A percentile compares a stretch with the other conserved stretches of the same genome.
phyloP scores from a whole-genome alignment of 2,113 vertebrate species.

The Pangasianodon hypophthalmus region DNA sequence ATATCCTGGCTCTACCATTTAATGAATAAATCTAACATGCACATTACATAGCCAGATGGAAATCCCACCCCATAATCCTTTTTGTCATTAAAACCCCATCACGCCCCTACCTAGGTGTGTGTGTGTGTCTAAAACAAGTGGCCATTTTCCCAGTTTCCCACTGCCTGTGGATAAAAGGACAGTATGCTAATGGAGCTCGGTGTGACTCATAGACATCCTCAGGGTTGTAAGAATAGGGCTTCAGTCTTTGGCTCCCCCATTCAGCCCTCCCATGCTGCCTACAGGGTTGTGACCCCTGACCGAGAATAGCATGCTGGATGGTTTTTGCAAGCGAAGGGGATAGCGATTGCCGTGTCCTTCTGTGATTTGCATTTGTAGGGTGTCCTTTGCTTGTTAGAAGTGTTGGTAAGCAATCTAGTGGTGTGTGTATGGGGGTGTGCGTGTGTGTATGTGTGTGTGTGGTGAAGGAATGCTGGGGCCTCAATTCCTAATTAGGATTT shows the following conservation, averaged over 20 bases:
- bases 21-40: background rate
- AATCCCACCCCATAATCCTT: background rate
- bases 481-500: slow-evolving; percentile 16
- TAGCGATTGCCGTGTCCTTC: slow-evolving; percentile 14
- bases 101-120: background rate
- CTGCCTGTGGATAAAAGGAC: slow-evolving; percentile 24
- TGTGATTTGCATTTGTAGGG: slow-evolving; percentile 1
- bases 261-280: slow-evolving; percentile 22
- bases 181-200: slow-evolving; percentile 19
- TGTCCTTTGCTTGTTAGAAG: slow-evolving; percentile 15
- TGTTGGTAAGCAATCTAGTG: slow-evolving; percentile 56
- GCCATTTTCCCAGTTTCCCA: background rate
- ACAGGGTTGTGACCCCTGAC: slow-evolving; percentile 35
- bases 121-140: background rate
- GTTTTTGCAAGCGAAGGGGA: slow-evolving; percentile 26
- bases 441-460: background rate
- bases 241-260: background rate
- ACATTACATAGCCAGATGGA: background rate
- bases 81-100: background rate
- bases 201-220: slow-evolving; percentile 13
- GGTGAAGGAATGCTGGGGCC: background rate
- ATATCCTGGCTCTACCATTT: background rate
- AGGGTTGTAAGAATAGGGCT: slow-evolving; percentile 25
- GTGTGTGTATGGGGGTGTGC: background rate
- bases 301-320: slow-evolving; percentile 30